Conservation (phyloP, 2,113 vertebrate species). For the Aviceda subcristata region DNA sequence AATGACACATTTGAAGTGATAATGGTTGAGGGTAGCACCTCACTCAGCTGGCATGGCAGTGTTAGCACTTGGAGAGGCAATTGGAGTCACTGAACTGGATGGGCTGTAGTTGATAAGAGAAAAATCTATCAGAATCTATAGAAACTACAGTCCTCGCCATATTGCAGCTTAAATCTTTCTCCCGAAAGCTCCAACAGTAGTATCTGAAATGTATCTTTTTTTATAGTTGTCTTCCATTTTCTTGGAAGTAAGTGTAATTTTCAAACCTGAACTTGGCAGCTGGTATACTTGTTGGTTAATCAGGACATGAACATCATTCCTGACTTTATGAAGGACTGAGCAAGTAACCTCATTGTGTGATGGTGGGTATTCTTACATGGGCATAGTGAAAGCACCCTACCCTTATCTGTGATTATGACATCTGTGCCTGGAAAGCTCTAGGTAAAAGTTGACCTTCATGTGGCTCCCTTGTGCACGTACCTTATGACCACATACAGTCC, state of each 20-base stretch:
- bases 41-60: background rate
- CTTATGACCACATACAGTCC: background rate
- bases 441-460: background rate
- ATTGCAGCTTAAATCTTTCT: background rate
- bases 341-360: background rate
- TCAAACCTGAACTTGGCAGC: background rate
- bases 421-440: background rate
- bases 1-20: background rate
- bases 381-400: background rate
- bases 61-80: background rate
- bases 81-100: background rate
- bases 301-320: background rate
- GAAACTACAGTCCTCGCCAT: background rate
- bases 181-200: background rate
- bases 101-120: background rate
- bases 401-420: background rate
- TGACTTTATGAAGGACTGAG: background rate
- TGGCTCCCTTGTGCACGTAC: background rate
- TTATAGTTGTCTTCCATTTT: background rate
- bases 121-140: background rate
- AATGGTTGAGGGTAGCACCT: background rate
- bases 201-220: background rate
- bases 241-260: background rate
- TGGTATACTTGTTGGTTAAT: background rate
- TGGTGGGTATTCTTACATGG: background rate